Evolutionary conservation across 2,113 vertebrate species (phyloP), one percentile per base, ranked within the genome.

Genomic region (Glaucidium brasilianum): DNA sequence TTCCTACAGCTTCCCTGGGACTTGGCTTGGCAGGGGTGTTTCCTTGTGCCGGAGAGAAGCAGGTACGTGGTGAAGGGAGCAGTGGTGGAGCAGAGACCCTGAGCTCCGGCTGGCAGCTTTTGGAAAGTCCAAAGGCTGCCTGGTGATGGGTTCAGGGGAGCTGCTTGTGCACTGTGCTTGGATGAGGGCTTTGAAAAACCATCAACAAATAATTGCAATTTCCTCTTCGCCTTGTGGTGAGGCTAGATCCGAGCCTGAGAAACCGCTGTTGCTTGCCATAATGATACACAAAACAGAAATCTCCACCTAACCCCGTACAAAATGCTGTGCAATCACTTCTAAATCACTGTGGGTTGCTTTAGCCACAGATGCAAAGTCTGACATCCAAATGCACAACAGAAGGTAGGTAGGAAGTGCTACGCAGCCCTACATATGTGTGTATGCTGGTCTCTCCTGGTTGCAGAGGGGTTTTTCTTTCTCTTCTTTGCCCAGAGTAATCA

Each of bases 121-220:
- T 3, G 84, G 84, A 10, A 32, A 37, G 80, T 11, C 35, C 16
- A 0, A 12, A 2, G 58, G 75, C 80, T 72, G 80, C 66, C 47
- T 27, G 76, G 23, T 0, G 63, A 1, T 1, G 78, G 62, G 73
- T 11, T 69, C n/a, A 3, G 60, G 69, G 50, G 47, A 60, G 52
- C 72, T 13, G 47, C 11, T 5, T 11, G 60, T 3, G 12, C 10
- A 1, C 12, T 29, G 30, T 18, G 78, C 72, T 62, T 9, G 76
- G 74, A 15, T 43, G 75, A 78, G 94, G 59, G 63, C 84, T 96
- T 69, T 27, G 52, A 79, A 55, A 96, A 97, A 85, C 89, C 96
- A 83, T 29, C 94, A 37, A 4, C 94, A 80, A 85, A 92, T 59
- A 53, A 89, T 64, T 59, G 92, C 75, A 17, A 30, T 93, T 96